A percentile compares a stretch with the other conserved stretches of the same genome.
Conservation (phyloP, 2,888 invertebrate species). For the Rhagophthalmus giganteus region DNA sequence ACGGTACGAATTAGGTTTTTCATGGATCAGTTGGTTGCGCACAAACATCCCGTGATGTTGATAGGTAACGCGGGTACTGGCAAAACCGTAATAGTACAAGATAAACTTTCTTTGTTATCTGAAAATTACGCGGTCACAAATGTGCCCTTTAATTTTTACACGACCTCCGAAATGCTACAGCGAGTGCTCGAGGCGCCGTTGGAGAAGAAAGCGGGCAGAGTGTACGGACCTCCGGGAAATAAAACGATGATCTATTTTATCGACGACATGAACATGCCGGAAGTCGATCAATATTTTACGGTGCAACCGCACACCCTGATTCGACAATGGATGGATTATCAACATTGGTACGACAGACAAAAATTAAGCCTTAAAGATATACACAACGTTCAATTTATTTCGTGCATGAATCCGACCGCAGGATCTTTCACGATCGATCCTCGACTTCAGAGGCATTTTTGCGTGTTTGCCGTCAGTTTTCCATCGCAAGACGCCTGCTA, state of each 20-base stretch:
- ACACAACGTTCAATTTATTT: constrained; percentile 89
- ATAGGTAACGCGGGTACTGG: constrained; percentile 90
- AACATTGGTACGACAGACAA: constrained; percentile 91
- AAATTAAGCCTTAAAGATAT: constrained; percentile 88
- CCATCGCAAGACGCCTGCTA: constrained; percentile 79
- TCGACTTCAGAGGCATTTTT: constrained; percentile 84
- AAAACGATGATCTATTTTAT: constrained; percentile 92
- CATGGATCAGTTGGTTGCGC: constrained; percentile 78
- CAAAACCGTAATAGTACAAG: constrained; percentile 88
- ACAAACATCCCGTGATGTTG: constrained; percentile 84
- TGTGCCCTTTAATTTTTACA: constrained; percentile 94
- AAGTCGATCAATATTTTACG: constrained; percentile 91
- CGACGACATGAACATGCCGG: constrained; percentile 97
- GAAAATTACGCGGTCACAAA: constrained; percentile 82
- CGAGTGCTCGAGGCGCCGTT: constrained; percentile 85
- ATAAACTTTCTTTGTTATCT: constrained; percentile 73
- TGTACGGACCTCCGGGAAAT: constrained; percentile 91
- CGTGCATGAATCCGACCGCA: constrained; percentile 96
- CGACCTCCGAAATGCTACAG: constrained; percentile 90
- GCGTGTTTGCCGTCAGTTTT: constrained; percentile 85
- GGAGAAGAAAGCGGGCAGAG: constrained; percentile 93
- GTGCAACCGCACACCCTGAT: constrained; percentile 94
- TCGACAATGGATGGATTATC: constrained; percentile 90
- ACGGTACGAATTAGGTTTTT: constrained; percentile 87
- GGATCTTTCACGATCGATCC: constrained; percentile 94